Evolutionary conservation across 2,113 vertebrate genomes (phyloP), one percentile per base, ranked within the genome.

Genomic region (Protomyctophum bolini): DNA sequence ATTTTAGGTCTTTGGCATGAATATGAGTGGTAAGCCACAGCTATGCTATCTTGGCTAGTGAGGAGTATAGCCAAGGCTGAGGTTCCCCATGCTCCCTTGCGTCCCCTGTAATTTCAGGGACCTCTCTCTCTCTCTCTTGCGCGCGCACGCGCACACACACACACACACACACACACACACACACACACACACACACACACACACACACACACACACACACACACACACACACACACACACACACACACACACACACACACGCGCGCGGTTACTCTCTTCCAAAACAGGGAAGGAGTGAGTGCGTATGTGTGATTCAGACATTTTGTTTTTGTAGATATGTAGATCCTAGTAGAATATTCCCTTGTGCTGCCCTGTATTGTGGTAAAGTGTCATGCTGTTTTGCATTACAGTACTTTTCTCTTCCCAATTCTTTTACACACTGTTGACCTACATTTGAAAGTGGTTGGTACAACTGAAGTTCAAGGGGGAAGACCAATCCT

Each of bases 41-140:
- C 86, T 90, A 92, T 90, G 88, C 88, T 91, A 89, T 91, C 86
- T 87, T 86, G 89, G 83, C 88, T 87, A 86, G 81, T 77, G 84
- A 87, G 84, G 78, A 89, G 75, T 83, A 87, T 68, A 88, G 72
- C 83, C 83, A 80, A 66, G 84, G 86, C 82, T 78, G 77, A 87
- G 74, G 82, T 88, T 88, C 83, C 86, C 83, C 50, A 77, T 83
- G 77, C 86, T 86, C 83, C 86, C 81, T 87, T 86, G 79, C 83
- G 67, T 83, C 83, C 89, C 87, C 91, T 91, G 89, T 92, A 92
- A 92, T 92, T 92, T 89, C 72, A 83, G 78, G 81, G 83, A 91
- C 83, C 74, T 77, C 74, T 75, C 83, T 75, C 74, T 70, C 69
- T 76, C 64, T 61, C 51, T 66, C 70, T 81, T 71, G 68, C 67